Evolutionary conservation across 2,113 vertebrate species (phyloP).

Genomic region (Talpa occidentalis): DNA sequence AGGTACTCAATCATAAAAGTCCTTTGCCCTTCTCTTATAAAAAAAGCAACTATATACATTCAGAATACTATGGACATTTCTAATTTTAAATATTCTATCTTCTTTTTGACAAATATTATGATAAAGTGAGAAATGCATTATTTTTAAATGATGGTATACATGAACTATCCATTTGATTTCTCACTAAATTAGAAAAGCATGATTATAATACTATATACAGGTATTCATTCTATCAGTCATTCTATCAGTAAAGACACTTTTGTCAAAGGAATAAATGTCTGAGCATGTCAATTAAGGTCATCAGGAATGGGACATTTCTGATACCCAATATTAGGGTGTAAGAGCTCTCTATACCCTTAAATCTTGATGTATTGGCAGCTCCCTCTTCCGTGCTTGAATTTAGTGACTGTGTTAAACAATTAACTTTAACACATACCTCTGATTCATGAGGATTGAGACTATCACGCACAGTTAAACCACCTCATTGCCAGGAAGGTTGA

Average conservation of each 20-base stretch:
- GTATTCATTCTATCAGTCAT: neutral
- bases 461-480: too few species aligned
- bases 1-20: neutral
- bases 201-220: neutral
- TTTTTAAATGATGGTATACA: neutral
- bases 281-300: neutral
- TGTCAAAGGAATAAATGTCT: neutral
- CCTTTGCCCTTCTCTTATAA: neutral
- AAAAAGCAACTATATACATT: neutral
- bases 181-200: neutral
- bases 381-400: neutral
- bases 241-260: neutral
- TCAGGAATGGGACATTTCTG: neutral
- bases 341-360: neutral
- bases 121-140: neutral
- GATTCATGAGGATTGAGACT: neutral
- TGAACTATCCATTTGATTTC: neutral
- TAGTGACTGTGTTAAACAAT: neutral
- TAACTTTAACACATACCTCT: neutral
- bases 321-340: neutral
- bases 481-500: neutral
- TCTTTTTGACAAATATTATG: neutral
- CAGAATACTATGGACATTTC: neutral
- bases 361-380: neutral
- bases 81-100: neutral